phyloP scores from a whole-genome alignment of 2,888 invertebrate genomes.

The Nycteola revayana region DNA sequence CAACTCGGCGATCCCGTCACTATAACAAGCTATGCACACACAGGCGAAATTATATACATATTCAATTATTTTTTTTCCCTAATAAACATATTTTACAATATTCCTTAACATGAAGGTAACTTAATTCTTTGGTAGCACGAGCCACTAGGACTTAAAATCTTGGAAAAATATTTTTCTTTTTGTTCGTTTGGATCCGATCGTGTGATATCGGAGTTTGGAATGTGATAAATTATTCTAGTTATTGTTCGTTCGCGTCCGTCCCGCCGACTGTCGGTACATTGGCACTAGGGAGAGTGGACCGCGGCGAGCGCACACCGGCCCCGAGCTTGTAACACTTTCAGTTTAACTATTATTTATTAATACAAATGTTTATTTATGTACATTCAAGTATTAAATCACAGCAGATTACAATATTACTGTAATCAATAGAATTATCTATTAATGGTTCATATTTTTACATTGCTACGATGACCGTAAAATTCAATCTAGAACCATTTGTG shows the following conservation, averaged over 20 bases:
- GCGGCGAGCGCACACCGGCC: conserved; percentile 12
- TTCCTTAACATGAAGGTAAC: conserved; percentile 76
- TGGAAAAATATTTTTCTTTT: conserved; percentile 46
- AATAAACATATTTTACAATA: conserved; percentile 68
- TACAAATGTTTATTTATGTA: too few relatives aligned
- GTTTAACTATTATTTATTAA: neutral
- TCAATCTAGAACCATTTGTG: too few relatives aligned
- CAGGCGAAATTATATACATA: conserved; percentile 70
- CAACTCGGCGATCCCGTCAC: conserved; percentile 33
- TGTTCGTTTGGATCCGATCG: conserved; percentile 41
- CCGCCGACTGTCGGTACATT: conserved; percentile 46
- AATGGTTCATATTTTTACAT: neutral
- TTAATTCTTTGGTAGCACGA: conserved; percentile 79
- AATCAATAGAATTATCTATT: neutral
- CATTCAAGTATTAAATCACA: too few relatives aligned
- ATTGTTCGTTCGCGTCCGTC: conserved; percentile 54
- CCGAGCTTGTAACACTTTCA: conserved; percentile 16
- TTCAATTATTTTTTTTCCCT: conserved; percentile 54
- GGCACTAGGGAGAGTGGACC: conserved; percentile 68
- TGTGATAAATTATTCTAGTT: conserved; percentile 58
- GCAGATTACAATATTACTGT: too few relatives aligned
- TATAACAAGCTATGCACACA: conserved; percentile 66
- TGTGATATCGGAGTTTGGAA: conserved; percentile 46
- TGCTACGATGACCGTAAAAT: neutral
- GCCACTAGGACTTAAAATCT: conserved; percentile 51